These are phyloP conservation scores for Nothocercus nigrocapillus DNA, from an alignment of 2,113 vertebrate genomes.

Conservation along the genomic window DNA sequence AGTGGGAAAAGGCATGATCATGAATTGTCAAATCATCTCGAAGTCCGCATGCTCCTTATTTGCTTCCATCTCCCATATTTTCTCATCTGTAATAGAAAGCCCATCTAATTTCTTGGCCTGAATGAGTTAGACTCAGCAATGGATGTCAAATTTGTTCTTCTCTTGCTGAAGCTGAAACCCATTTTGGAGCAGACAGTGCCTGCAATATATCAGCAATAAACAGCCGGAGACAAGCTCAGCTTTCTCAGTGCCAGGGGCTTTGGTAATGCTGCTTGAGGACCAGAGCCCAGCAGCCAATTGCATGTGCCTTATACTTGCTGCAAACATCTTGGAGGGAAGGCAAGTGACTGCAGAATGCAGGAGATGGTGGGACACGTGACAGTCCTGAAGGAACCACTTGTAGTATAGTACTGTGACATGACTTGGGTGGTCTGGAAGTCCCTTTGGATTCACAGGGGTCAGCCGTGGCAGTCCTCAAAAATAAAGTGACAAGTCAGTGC, in stretches of 20 bases:
- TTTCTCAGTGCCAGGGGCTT: not conserved
- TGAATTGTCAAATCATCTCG: slow-evolving; percentile 87
- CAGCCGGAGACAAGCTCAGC: not conserved
- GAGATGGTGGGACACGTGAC: not conserved
- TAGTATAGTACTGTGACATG: not conserved
- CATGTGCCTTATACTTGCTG: not conserved
- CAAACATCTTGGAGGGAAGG: not conserved
- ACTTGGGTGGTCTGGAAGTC: not conserved
- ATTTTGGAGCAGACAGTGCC: not conserved
- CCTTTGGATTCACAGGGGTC: not conserved
- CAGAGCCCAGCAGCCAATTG: not conserved
- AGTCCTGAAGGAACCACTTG: not conserved
- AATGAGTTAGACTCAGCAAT: not conserved
- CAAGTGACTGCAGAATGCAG: not conserved
- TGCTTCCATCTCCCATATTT: slow-evolving; percentile 85
- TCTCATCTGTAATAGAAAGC: slow-evolving; percentile 81
- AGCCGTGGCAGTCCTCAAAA: not conserved
- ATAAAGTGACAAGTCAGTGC: not conserved
- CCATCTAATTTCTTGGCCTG: slow-evolving; percentile 73
- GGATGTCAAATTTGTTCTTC: not conserved
- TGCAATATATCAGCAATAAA: not conserved
- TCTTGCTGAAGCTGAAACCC: not conserved
- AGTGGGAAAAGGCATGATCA: slow-evolving; percentile 84
- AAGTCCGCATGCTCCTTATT: slow-evolving; percentile 84
- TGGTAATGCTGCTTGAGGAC: not conserved